Evolutionary conservation across 2,888 invertebrate species (phyloP), one percentile per base, ranked within the genome.

Genomic region (Tenthredo amoena): DNA sequence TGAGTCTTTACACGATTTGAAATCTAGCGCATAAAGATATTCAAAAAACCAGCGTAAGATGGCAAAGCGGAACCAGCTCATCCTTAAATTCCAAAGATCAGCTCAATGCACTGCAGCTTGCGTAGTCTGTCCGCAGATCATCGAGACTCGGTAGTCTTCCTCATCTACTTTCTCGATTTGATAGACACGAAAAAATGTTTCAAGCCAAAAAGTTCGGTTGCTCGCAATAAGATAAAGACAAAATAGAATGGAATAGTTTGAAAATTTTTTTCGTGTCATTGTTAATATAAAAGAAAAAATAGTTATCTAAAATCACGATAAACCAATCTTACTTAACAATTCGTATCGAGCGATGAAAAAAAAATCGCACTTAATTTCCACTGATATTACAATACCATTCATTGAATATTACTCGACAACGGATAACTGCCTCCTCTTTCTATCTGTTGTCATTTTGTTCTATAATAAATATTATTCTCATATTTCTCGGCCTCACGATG

Each of bases 401-500:
- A 62, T 62, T 62, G 26, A 62, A 62, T 62, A 26, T 26, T 62
- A 62, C 62, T 62, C 62, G 26, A 62, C 62, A 62, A 62, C 21
- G 62, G 26, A 62, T 26, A 26, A 62, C 62, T 26, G 21, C 62
- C 26, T 62, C 7, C 9, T 21, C 26, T 12, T 26, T 10, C 26
- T 18, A 62, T 12, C 26, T 62, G 62, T 62, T 62, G 21, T 21
- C 4, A 62, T 26, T 62, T 26, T 26, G 26, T 26, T 62, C 9
- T 62, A 62, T 26, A 26, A 62, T 62, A 62, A 62, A 62, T 62
- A 62, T 62, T 62, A 62, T 62, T 62, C 10, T 62, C 26, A 21
- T 62, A 26, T 26, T 62, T 62, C 62, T 62, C 62, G 62, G 55
- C 62, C 62, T 62, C 62, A 62, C 62, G 62, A 62, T 62, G 62